Evolutionary conservation across 2,113 vertebrate species (phyloP).

Genomic region (Urocynchramus pylzowi): DNA sequence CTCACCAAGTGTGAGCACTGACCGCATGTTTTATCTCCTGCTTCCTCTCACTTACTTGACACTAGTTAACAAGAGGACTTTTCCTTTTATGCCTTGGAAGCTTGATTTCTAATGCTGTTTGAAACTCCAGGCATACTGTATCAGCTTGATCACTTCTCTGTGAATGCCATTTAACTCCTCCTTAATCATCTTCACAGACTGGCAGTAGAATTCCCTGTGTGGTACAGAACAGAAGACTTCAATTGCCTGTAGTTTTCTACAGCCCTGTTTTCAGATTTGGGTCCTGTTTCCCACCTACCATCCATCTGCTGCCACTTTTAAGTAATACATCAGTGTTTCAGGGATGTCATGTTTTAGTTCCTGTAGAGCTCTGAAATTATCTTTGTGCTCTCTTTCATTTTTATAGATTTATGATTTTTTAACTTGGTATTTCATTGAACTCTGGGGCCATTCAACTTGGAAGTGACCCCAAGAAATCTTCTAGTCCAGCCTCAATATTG

Average conservation of each 20-base stretch:
- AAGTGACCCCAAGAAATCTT: neutral
- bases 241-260: neutral
- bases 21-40: neutral
- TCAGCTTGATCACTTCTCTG: conserved; percentile 3
- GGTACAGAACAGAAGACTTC: neutral
- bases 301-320: conserved; percentile 1
- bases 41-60: neutral
- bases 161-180: neutral
- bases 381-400: neutral
- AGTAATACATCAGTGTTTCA: neutral
- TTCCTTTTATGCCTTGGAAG: neutral
- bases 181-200: neutral
- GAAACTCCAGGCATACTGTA: neutral
- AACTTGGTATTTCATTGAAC: neutral
- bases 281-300: conserved; percentile 9
- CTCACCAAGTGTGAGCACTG: neutral
- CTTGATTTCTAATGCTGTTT: conserved; percentile 34
- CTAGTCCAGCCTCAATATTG: neutral
- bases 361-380: neutral
- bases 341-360: neutral
- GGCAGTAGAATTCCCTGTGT: neutral
- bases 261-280: neutral
- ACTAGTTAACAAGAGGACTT: conserved; percentile 25
- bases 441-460: neutral
- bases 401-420: neutral